Evolutionary conservation across 2,113 vertebrate species (phyloP), one percentile per base, ranked within the genome.

Genomic region (Phodopus roborovskii): DNA sequence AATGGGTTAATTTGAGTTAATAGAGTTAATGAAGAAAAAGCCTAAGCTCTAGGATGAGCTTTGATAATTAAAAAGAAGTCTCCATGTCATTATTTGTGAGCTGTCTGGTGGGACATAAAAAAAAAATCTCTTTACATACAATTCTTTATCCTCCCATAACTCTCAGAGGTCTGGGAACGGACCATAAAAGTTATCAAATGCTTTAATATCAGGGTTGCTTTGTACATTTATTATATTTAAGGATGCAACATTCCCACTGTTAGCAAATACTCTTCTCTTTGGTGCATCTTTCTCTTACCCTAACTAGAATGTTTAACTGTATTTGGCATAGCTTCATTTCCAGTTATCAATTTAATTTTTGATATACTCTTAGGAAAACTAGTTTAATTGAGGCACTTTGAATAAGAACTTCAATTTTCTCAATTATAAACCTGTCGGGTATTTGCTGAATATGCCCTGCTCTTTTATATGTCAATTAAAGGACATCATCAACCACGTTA

Each of bases 371-470:
- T 94, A 94, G 30, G 66, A 92, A 96, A 90, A 96, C 10, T 45
- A 78, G 50, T 89, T 97, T 93, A 95, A 96, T 28, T 96, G 94
- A 90, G 45, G 60, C 7, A 85, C 12, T 68, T 96, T 81, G 28
- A 86, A 78, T 10, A 86, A 81, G 87, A 96, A 73, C 13, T 66
- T 81, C 88, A 62, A 91, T 94, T 81, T 92, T 93, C 56, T 91
- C 78, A 77, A 60, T 91, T 94, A 89, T 68, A 95, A 97, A 92
- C 39, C 66, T 96, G 45, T 89, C 79, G 83, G 70, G 24, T 81
- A 85, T 86, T 91, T 60, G 53, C 60, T 62, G 60, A 78, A 94
- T 73, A 77, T 42, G 48, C 16, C 15, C 73, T 75, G 4, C 42
- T 94, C 79, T 24, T 92, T 95, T 79, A 77, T 42, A 60, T 75